Evolutionary conservation across 2,113 vertebrate genomes (phyloP).

Genomic region (Mus musculus): GRCm39 chr1:179513501-179514000

Average conservation of each 20-base stretch:
- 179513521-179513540: not conserved
- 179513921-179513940: not conserved
- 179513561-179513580: not conserved
- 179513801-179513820: not conserved
- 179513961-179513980: not conserved
- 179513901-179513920: not conserved
- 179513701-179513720: no score
- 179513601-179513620: not conserved
- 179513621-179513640: not conserved
- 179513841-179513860: not conserved
- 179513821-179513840: constrained; percentile 31
- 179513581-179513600: not conserved
- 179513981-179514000: not conserved
- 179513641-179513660: no score
- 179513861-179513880: constrained; percentile 36
- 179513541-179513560: not conserved
- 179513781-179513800: not conserved
- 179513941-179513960: not conserved
- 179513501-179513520: not conserved
- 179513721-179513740: not conserved
- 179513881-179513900: constrained; percentile 32
- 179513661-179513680: not conserved
- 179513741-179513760: not conserved
- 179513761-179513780: not conserved
- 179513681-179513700: not conserved